phyloP scores from a whole-genome alignment of 2,113 vertebrate genomes.

The Phocoena sinus region DNA sequence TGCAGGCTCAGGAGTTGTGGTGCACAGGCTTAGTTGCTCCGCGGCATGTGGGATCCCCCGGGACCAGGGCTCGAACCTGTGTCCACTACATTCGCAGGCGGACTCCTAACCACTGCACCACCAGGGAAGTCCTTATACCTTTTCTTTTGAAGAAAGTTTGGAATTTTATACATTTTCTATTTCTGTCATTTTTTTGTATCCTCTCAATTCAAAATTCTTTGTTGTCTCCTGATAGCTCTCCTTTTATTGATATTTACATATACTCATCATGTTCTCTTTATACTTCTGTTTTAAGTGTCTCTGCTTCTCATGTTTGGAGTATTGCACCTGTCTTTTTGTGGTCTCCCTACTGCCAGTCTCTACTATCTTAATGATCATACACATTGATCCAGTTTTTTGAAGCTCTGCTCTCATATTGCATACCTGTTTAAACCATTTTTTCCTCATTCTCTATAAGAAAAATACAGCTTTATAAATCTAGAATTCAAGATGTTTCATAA shows the following conservation, averaged over 20 bases:
- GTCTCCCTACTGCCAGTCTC: not conserved
- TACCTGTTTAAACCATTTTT: not conserved
- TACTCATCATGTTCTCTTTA: not conserved
- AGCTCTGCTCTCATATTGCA: not conserved
- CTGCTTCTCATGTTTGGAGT: not conserved
- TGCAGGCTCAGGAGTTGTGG: too few relatives aligned
- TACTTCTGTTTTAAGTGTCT: not conserved
- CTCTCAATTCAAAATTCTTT: not conserved
- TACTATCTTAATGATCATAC: not conserved
- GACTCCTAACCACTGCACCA: too few relatives aligned
- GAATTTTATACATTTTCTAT: not conserved
- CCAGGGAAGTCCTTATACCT: not conserved
- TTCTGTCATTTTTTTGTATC: constrained; percentile 25
- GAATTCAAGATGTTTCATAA: not conserved
- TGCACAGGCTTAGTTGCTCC: too few relatives aligned
- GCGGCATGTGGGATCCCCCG: too few relatives aligned
- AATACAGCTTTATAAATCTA: not conserved
- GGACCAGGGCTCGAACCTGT: too few relatives aligned
- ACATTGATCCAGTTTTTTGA: not conserved
- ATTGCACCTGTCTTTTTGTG: not conserved
- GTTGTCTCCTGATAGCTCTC: not conserved
- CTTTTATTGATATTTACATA: not conserved
- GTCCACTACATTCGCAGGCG: too few relatives aligned
- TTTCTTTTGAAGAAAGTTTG: constrained; percentile 5
- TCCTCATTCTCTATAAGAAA: not conserved